phyloP scores from a whole-genome alignment of 2,113 vertebrate genomes.

The Dipodomys stephensi region DNA sequence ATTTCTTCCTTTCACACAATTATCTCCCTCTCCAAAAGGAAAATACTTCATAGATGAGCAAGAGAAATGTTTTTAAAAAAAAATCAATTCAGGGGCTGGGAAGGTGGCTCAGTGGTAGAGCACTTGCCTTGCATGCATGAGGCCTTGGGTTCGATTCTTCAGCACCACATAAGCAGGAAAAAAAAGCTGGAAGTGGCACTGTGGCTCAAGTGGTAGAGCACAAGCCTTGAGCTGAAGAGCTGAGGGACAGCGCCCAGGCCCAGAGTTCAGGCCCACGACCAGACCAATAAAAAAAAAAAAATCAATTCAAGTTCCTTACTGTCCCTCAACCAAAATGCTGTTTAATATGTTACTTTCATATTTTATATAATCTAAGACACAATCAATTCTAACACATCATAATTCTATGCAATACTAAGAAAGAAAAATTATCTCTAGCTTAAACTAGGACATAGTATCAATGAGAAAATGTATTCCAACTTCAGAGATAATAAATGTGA shows the following conservation, averaged over 20 bases:
- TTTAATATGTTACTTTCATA: background rate
- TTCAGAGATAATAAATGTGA: constrained; percentile 24
- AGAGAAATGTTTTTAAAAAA: background rate
- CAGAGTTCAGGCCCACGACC: too few species aligned
- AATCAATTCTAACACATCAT: background rate
- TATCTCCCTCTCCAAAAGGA: background rate
- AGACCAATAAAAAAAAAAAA: too few species aligned
- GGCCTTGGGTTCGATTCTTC: too few species aligned
- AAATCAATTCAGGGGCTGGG: too few species aligned
- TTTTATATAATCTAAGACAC: background rate
- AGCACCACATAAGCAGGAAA: too few species aligned
- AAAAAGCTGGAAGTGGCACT: too few species aligned
- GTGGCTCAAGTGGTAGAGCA: too few species aligned
- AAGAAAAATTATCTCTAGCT: constrained; percentile 8
- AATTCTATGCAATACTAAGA: constrained; percentile 13
- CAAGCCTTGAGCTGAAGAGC: too few species aligned
- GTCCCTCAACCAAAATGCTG: background rate
- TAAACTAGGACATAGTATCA: background rate
- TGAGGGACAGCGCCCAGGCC: too few species aligned
- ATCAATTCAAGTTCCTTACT: background rate
- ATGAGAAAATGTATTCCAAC: background rate
- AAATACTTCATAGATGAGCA: background rate
- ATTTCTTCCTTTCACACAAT: constrained; percentile 17
- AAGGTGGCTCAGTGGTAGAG: too few species aligned
- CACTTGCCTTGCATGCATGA: too few species aligned